Conservation (phyloP, 2,888 invertebrate species). For the Schizaphis graminum region DNA sequence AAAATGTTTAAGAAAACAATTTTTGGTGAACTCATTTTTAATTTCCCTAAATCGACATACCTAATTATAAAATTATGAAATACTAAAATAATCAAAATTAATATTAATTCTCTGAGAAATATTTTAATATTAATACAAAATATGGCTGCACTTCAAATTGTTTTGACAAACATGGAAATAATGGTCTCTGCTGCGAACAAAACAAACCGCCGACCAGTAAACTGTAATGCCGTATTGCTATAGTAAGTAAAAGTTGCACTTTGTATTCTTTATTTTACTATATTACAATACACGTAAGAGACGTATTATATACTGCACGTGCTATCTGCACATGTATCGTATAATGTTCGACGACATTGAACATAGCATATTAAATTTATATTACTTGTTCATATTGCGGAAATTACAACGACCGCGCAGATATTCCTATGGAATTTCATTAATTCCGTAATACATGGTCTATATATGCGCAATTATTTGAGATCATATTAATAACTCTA, state of each 20-base stretch:
- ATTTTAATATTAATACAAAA: not conserved
- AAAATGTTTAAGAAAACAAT: not conserved
- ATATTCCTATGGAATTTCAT: not conserved
- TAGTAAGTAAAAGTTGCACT: not conserved
- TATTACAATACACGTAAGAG: not conserved
- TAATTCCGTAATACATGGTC: not conserved
- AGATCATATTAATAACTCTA: not conserved
- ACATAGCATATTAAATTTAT: not conserved
- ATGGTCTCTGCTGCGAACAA: not conserved
- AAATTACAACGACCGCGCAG: not conserved
- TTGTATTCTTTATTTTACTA: not conserved
- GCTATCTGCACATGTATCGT: not conserved
- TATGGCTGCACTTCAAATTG: not conserved
- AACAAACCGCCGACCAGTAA: not conserved
- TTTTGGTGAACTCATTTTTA: not conserved
- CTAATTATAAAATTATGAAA: too few species aligned
- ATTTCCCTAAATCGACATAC: not conserved
- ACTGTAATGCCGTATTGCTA: not conserved
- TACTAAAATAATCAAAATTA: too few species aligned
- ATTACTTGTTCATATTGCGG: not conserved
- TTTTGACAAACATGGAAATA: not conserved
- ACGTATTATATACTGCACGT: not conserved
- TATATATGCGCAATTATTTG: not conserved
- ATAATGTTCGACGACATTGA: not conserved
- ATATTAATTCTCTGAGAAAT: too few species aligned